Evolutionary conservation across 2,888 invertebrate species (phyloP).

Genomic region (Phragmatobia fuliginosa): DNA sequence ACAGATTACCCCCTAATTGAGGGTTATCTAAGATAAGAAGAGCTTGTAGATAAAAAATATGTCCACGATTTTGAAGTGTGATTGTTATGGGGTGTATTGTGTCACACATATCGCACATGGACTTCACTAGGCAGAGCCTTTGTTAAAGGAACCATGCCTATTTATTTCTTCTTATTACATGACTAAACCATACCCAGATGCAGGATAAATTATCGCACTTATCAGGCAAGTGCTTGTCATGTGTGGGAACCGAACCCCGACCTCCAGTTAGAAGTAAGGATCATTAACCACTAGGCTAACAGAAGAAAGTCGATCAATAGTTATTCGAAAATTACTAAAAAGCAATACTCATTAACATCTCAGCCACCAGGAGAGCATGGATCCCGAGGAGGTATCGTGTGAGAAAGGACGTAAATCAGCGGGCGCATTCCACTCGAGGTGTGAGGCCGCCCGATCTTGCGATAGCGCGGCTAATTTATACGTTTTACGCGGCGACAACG

Average conservation of each 20-base stretch:
- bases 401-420: conserved; percentile 79
- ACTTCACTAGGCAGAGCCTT: too few relatives aligned
- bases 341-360: conserved; percentile 23
- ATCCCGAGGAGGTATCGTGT: conserved; percentile 67
- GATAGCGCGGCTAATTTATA: conserved; percentile 85
- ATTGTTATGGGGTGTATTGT: too few relatives aligned
- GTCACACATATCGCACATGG: too few relatives aligned
- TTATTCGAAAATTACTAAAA: conserved; percentile 9
- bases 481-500: conserved; percentile 85
- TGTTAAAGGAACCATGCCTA: too few relatives aligned
- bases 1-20: too few relatives aligned
- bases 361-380: conserved; percentile 72
- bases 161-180: too few relatives aligned
- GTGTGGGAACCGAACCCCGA: background rate
- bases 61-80: too few relatives aligned
- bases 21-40: too few relatives aligned
- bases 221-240: background rate
- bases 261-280: background rate
- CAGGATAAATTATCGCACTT: background rate
- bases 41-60: too few relatives aligned
- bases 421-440: conserved; percentile 82
- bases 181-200: background rate
- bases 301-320: background rate
- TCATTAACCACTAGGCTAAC: background rate
- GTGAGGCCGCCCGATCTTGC: conserved; percentile 83